These are phyloP conservation scores for Neosilurus hyrtlii DNA, from an alignment of 2,797 vertebrate genomes.

Conservation along the genomic window DNA sequence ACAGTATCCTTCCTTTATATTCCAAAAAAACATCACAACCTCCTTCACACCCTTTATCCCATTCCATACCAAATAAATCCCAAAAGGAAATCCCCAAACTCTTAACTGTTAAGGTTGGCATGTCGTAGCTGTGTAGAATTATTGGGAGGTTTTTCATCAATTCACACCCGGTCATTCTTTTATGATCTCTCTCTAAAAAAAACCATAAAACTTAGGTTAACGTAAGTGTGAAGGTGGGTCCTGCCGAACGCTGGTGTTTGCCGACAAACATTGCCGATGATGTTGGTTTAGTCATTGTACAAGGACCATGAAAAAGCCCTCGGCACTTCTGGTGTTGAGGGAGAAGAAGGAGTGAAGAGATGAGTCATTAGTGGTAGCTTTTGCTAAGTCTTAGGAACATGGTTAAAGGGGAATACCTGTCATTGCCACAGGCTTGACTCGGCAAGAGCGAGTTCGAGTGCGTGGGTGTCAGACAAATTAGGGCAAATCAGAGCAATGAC, in stretches of 20 bases:
- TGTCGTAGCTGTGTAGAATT: background rate
- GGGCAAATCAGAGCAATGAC: slow-evolving; percentile 74
- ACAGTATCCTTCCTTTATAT: background rate
- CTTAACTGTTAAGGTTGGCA: background rate
- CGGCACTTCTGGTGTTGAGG: slow-evolving; percentile 33
- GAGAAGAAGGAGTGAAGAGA: slow-evolving; percentile 32
- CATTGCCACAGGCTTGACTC: slow-evolving; percentile 67
- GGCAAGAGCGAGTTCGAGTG: slow-evolving; percentile 65
- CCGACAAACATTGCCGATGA: background rate
- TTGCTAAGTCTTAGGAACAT: slow-evolving; percentile 12
- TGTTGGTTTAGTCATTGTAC: slow-evolving; percentile 14
- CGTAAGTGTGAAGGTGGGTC: slow-evolving; percentile 3
- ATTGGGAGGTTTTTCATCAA: slow-evolving; percentile 1
- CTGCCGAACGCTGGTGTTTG: slow-evolving; percentile 13
- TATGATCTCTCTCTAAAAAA: background rate
- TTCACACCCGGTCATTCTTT: slow-evolving; percentile 2
- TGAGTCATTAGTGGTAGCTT: slow-evolving; percentile 45
- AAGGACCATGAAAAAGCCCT: slow-evolving; percentile 19
- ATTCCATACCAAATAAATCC: slow-evolving; percentile 10
- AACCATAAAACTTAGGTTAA: background rate
- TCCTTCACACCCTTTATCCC: background rate
- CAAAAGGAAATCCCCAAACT: slow-evolving; percentile 14
- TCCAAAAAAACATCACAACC: background rate
- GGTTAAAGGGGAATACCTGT: slow-evolving; percentile 74
- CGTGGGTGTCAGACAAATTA: slow-evolving; percentile 77